Evolutionary conservation across 2,797 vertebrate genomes (phyloP), one percentile per base, ranked within the genome.

Genomic region (Falco cherrug): DNA sequence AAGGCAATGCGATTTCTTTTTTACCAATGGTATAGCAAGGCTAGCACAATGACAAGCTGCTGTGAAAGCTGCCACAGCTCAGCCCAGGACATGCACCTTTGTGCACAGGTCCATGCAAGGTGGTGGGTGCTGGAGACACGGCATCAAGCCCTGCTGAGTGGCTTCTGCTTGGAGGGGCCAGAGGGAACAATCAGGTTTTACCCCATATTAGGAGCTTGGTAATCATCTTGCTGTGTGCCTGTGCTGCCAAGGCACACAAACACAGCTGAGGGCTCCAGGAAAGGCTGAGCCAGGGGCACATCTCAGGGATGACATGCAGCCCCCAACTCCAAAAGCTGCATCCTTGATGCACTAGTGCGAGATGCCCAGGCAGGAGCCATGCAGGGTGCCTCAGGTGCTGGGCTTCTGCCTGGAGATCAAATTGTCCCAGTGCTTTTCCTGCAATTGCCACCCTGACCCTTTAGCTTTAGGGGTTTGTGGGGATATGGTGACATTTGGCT

Each of bases 31-130:
- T 11, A 13, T 3, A 83, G 48, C 22, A 41, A 37, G 51, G 16
- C 16, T 20, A 11, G 16, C 21, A 11, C 29, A 24, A 56, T 24
- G 17, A 37, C 48, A 26, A 39, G 28, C 28, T 59, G 17, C 50
- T 31, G 35, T 19, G 61, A 43, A 33, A 43, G 50, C 19, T 67
- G 21, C 19, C 28, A 20, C 12, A 16, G 6, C 13, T 39, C 39
- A 11, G 16, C 16, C 43, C 31, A 37, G 65, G 59, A 48, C 1
- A 0, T 7, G 19, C 19, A 14, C 22, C 28, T 70, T 15, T 29
- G n/a, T 26, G 31, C 25, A 10, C 1, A 2, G n/a, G 20, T 54
- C 90, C 9, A 1, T 2, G 39, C 0, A 5, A n/a, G 41, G 47
- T 1, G 21, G 35, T 16, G 18, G 26, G 43, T 16, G 43, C n/a